phyloP scores from a whole-genome alignment of 2,113 vertebrate genomes.

The Helogale parvula region DNA sequence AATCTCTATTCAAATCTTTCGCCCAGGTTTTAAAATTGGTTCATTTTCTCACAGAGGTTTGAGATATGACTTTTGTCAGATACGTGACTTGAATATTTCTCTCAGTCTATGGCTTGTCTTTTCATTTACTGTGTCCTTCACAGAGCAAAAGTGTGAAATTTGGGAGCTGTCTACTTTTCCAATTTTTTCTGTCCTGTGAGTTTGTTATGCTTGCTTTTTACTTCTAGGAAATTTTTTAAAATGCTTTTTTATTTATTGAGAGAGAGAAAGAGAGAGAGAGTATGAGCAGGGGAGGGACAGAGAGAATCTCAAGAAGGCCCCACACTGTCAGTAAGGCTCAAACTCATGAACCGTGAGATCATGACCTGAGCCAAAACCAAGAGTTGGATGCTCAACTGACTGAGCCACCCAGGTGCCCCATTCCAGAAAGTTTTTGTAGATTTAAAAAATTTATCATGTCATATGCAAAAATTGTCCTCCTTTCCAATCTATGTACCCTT shows the following conservation, averaged over 20 bases:
- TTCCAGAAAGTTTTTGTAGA: background rate
- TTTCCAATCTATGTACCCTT: background rate
- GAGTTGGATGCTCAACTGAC: no score
- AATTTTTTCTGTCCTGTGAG: slow-evolving; percentile 20
- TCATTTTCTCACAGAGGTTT: slow-evolving; percentile 5
- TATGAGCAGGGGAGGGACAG: no score
- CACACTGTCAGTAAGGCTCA: no score
- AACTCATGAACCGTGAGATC: no score
- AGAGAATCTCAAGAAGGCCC: no score
- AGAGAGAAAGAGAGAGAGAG: no score
- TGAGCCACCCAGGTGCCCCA: no score
- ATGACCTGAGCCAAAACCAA: no score
- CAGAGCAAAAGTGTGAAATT: slow-evolving; percentile 11
- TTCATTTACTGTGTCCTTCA: background rate
- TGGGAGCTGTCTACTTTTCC: background rate
- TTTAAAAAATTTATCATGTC: background rate
- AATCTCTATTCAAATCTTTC: slow-evolving; percentile 6
- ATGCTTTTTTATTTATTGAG: no score
- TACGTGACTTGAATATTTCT: slow-evolving; percentile 8
- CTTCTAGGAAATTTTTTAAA: background rate
- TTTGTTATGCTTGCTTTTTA: background rate
- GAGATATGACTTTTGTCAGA: background rate
- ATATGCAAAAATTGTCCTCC: background rate
- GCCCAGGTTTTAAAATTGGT: background rate
- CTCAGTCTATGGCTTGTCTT: background rate